phyloP scores from a whole-genome alignment of 2,888 invertebrate species.

The Hedya salicella region DNA sequence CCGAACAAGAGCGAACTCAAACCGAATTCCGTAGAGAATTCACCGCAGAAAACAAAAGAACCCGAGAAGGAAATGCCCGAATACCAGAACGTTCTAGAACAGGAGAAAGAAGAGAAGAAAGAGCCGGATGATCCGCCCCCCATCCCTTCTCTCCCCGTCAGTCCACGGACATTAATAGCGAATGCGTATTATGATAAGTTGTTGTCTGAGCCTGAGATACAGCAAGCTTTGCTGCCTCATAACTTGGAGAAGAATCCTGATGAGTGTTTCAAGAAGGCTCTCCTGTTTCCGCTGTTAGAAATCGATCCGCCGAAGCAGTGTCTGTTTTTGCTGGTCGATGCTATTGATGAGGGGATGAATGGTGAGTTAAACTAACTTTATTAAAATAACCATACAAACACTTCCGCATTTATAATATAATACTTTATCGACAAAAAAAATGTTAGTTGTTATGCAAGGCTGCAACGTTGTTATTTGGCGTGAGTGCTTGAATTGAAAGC shows the following conservation, averaged over 20 bases:
- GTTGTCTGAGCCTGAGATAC: conserved; percentile 90
- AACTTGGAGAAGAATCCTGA: conserved; percentile 95
- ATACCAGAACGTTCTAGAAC: conserved; percentile 71
- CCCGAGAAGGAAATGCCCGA: conserved; percentile 66
- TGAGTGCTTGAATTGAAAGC: too few species aligned
- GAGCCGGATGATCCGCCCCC: conserved; percentile 74
- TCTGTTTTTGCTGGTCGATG: conserved; percentile 94
- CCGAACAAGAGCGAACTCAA: conserved; percentile 72
- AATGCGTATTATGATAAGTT: conserved; percentile 93
- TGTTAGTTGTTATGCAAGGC: too few species aligned
- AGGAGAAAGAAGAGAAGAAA: conserved; percentile 48
- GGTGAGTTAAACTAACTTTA: conserved; percentile 59
- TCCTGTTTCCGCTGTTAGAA: conserved; percentile 94
- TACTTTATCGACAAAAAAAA: too few species aligned
- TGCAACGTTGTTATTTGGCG: too few species aligned
- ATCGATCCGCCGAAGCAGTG: conserved; percentile 94
- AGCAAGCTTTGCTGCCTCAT: conserved; percentile 91
- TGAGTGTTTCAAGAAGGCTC: conserved; percentile 94
- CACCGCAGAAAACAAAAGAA: conserved; percentile 61
- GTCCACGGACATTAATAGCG: conserved; percentile 81
- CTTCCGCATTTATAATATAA: too few species aligned
- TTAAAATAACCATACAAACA: neutral
- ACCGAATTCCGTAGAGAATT: conserved; percentile 67
- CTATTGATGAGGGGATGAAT: conserved; percentile 90
- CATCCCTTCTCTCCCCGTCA: conserved; percentile 80